These are phyloP conservation scores for Anabas testudineus DNA, from an alignment of 2,797 vertebrate species.

Conservation along the genomic window DNA sequence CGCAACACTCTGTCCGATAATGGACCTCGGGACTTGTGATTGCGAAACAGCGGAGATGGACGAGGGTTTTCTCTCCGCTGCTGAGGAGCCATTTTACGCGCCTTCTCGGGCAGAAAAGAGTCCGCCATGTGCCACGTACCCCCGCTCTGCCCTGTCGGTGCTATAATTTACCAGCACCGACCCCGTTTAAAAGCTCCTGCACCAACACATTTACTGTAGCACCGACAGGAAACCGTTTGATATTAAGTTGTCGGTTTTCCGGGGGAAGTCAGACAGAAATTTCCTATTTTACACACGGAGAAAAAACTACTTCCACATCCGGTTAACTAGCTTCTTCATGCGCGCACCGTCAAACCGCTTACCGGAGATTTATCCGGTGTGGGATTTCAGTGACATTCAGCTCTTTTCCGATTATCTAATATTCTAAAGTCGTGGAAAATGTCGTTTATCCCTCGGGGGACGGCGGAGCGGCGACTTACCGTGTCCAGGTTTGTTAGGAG, in stretches of 20 bases:
- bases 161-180: background rate
- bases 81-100: conserved; percentile 81
- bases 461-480: conserved; percentile 59
- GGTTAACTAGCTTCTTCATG: conserved; percentile 71
- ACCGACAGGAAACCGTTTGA: conserved; percentile 83
- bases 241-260: conserved; percentile 85
- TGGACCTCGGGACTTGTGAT: conserved; percentile 1
- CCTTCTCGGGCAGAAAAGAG: conserved; percentile 64
- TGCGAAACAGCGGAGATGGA: conserved; percentile 19
- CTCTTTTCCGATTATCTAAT: too few relatives aligned
- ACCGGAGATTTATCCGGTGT: background rate
- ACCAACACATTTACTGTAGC: conserved; percentile 31
- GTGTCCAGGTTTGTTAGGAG: conserved; percentile 45
- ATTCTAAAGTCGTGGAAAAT: background rate
- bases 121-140: conserved; percentile 73
- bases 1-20: conserved; percentile 54
- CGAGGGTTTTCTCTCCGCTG: conserved; percentile 57
- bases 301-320: conserved; percentile 89
- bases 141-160: background rate
- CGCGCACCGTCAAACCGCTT: conserved; percentile 38
- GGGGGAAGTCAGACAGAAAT: conserved; percentile 85
- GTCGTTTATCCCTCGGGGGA: accelerated
- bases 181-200: background rate
- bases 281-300: conserved; percentile 81
- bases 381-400: background rate